These are phyloP conservation scores for Philhelius pedissequus DNA, from an alignment of 2,888 invertebrate species.

Conservation along the genomic window DNA sequence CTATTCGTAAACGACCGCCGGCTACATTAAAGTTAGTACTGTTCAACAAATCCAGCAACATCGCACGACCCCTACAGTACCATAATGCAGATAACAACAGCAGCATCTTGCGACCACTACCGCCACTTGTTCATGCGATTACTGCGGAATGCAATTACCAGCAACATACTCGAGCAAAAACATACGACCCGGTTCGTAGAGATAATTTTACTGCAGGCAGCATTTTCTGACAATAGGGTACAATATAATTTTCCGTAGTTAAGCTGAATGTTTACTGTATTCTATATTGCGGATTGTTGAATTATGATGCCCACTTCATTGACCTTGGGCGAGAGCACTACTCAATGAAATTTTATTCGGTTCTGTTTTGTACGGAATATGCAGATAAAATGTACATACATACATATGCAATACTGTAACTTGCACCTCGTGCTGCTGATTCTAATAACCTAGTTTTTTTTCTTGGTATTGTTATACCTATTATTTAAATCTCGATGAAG, in stretches of 20 bases:
- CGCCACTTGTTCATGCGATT: too few relatives aligned
- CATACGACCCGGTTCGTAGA: too few relatives aligned
- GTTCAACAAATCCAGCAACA: too few relatives aligned
- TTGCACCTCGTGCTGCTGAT: not conserved
- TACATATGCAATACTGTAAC: not conserved
- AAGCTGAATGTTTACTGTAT: not conserved
- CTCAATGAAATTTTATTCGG: not conserved
- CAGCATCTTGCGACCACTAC: too few relatives aligned
- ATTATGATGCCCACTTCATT: not conserved
- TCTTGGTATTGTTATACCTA: not conserved
- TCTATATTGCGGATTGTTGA: too few relatives aligned
- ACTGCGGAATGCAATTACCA: too few relatives aligned
- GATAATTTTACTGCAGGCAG: not conserved
- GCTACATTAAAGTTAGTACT: too few relatives aligned
- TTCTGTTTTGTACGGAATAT: not conserved
- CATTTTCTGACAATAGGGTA: not conserved
- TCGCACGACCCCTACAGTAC: too few relatives aligned
- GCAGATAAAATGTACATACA: too few relatives aligned
- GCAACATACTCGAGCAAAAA: too few relatives aligned
- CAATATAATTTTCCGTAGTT: not conserved
- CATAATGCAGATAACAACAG: too few relatives aligned
- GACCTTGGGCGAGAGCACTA: constrained; percentile 7
- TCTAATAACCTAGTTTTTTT: not conserved
- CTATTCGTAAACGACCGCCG: too few relatives aligned
- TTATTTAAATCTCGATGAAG: not conserved